Conservation (phyloP, 2,797 vertebrate species). For the Cuniculus paca region DNA sequence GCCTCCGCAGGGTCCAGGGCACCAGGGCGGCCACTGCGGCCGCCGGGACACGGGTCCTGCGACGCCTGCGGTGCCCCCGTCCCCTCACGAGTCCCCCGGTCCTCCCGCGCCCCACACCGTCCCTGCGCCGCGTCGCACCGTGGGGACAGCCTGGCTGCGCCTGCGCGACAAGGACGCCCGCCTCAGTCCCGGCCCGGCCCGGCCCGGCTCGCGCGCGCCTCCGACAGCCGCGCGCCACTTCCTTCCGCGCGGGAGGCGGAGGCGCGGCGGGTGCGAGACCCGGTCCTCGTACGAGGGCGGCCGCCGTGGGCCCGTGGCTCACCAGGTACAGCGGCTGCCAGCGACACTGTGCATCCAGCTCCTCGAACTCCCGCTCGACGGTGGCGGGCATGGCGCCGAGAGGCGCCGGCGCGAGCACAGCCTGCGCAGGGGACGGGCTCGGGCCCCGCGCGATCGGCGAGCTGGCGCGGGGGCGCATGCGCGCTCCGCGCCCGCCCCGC, state of each 20-base stretch:
- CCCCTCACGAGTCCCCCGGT: neutral
- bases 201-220: conserved; percentile 46
- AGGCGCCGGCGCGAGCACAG: conserved; percentile 14
- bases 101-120: neutral
- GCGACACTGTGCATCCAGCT: conserved; percentile 92
- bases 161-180: neutral
- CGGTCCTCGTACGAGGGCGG: neutral
- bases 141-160: too few species aligned
- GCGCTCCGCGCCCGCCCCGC: conserved; percentile 72
- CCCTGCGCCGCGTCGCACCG: neutral
- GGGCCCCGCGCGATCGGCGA: conserved; percentile 69
- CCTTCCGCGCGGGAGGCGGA: conserved; percentile 70
- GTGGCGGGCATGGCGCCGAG: conserved; percentile 83
- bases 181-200: neutral
- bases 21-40: neutral
- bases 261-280: conserved; percentile 49
- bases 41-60: neutral
- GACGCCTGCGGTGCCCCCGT: neutral
- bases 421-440: conserved; percentile 62
- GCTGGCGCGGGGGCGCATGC: conserved; percentile 82
- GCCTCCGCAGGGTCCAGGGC: neutral
- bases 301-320: conserved; percentile 83
- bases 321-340: conserved; percentile 96
- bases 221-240: conserved; percentile 70
- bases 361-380: conserved; percentile 94